These are phyloP conservation scores for Diorhabda sublineata DNA, from an alignment of 1,140 invertebrate species.

Conservation along the genomic window DNA sequence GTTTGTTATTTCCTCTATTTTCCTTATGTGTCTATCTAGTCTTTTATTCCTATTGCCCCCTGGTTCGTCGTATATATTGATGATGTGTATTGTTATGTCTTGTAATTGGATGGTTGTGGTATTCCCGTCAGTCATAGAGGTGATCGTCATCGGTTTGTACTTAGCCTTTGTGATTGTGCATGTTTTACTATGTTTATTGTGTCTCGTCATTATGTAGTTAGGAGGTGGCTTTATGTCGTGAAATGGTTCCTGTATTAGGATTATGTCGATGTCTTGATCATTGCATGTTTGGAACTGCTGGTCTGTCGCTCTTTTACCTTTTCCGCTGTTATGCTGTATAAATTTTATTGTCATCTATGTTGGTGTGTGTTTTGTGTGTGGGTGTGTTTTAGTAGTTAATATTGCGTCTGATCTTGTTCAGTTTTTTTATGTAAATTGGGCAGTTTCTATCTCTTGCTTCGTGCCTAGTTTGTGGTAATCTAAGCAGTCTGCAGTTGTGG, in stretches of 20 bases:
- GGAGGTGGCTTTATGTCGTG: no score
- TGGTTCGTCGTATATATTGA: slow-evolving; percentile 4
- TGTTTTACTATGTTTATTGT: no score
- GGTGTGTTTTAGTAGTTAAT: neutral
- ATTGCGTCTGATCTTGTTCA: neutral
- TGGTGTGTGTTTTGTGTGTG: neutral
- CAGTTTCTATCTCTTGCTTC: no score
- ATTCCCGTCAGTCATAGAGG: neutral
- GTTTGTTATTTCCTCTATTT: no score
- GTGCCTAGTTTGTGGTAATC: no score
- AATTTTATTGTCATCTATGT: no score
- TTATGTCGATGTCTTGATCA: neutral
- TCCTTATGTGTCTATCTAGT: no score
- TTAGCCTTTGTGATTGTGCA: no score
- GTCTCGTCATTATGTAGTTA: no score
- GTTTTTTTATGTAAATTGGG: no score
- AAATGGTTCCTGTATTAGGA: neutral
- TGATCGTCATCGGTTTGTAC: no score
- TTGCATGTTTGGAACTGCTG: neutral
- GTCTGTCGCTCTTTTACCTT: neutral
- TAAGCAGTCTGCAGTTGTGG: no score
- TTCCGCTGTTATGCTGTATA: neutral
- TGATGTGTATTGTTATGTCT: neutral
- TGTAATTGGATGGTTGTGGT: neutral
- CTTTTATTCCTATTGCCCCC: neutral